Conservation (phyloP, 2,888 invertebrate species). For the Octonoba sinensis region DNA sequence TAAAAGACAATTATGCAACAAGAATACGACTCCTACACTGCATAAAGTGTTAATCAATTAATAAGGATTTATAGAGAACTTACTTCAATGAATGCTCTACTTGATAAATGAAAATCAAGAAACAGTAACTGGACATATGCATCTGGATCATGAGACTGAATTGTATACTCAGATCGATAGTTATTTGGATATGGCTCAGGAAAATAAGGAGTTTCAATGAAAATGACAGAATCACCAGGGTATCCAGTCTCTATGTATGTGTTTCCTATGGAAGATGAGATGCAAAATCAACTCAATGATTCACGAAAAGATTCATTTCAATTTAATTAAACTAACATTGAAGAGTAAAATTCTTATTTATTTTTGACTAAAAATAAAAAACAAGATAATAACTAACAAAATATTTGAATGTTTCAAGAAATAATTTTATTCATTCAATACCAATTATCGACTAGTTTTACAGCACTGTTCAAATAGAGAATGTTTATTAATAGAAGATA, state of each 20-base stretch:
- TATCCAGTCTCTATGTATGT: conserved; percentile 38
- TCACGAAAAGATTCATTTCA: neutral
- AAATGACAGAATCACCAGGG: conserved; percentile 17
- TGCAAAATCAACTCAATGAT: neutral
- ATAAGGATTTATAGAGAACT: neutral
- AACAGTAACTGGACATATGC: conserved; percentile 38
- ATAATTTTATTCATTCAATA: too few relatives aligned
- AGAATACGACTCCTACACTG: neutral
- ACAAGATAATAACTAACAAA: too few relatives aligned
- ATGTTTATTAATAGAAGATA: too few relatives aligned
- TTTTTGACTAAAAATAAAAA: too few relatives aligned
- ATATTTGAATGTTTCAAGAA: too few relatives aligned
- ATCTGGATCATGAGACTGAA: conserved; percentile 19
- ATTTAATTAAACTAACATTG: neutral
- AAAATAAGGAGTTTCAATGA: conserved; percentile 54
- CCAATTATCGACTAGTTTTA: too few relatives aligned
- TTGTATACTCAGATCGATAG: conserved; percentile 36
- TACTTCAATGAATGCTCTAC: conserved; percentile 42
- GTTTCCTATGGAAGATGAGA: conserved; percentile 40
- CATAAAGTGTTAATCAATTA: neutral
- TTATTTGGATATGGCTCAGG: conserved; percentile 15
- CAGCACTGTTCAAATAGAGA: too few relatives aligned
- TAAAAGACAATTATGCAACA: neutral
- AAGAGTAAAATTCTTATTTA: too few relatives aligned
- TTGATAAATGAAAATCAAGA: conserved; percentile 39